Base-by-base conservation (phyloP, 2,113 vertebrate genomes). In the Diadophis punctatus region DNA sequence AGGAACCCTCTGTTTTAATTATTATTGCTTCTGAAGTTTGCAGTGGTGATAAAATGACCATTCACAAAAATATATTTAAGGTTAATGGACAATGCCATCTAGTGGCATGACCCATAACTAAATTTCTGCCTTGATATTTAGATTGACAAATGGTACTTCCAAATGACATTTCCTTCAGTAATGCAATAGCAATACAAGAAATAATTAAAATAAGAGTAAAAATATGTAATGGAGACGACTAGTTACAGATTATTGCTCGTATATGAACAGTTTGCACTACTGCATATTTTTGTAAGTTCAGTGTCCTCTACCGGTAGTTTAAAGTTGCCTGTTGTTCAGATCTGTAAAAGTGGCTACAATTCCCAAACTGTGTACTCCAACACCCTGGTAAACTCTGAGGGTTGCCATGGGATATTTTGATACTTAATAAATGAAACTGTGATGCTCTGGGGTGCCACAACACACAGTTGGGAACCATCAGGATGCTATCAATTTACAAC, bases 1-100 rank as follows among this genome's bases (percentile, higher is more conserved):
- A 86, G 48, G 30, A 34, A 68, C 63, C 4, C 30, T 68, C n/a
- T 34, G 5, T 74, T 74, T 39, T 74, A n/a, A 80, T 80, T 80
- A 39, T 80, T 80, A 80, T 80, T 80, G 34, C 34, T 80, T 80
- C 74, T 91, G 51, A 88, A 10, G 11, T 2, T 86, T 30, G 1
- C 91, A 46, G 92, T 91, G 85, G 58, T 9, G 60, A 20, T 55
- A 90, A 90, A 92, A 10, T 53, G 48, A 10, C 56, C 91, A 92
- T 93, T 95, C 94, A 91, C 8, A 43, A 80, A 80, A 39, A 22
- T 43, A 91, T 92, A 8, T 89, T 92, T 92, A 87, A 60, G 91
- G 34, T 58, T 95, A 97, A 96, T 91, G 91, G 56, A 92, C 94
- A 94, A 94, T 95, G 96, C 96, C 96, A 95, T 89, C 96, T 97